phyloP scores from a whole-genome alignment of 2,113 vertebrate genomes.

The Boulengeromyrus knoepffleri region DNA sequence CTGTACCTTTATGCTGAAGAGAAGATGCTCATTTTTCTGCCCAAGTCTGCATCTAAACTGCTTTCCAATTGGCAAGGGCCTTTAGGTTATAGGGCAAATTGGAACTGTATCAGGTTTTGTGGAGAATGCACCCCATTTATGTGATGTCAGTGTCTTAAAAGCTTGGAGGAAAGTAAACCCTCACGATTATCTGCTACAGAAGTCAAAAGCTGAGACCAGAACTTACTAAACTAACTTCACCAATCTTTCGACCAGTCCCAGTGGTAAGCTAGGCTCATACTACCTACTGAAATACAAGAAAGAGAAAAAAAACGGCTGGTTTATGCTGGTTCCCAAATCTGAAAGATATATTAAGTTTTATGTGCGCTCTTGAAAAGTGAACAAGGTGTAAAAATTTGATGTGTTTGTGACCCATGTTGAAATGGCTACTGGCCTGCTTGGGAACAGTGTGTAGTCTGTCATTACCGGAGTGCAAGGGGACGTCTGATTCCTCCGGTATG shows the following conservation, averaged over 20 bases:
- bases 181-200: background rate
- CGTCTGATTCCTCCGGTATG: background rate
- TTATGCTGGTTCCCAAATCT: background rate
- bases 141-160: background rate
- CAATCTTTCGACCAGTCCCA: background rate
- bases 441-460: background rate
- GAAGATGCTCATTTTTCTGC: background rate
- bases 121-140: background rate
- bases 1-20: background rate
- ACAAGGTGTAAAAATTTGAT: background rate
- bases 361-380: background rate
- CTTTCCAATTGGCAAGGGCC: background rate
- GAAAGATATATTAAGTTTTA: background rate
- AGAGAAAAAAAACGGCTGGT: background rate
- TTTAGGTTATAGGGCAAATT: background rate
- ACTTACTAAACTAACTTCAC: background rate
- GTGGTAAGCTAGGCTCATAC: background rate
- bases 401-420: background rate
- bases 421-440: background rate
- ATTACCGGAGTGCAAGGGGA: background rate
- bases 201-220: background rate
- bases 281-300: background rate
- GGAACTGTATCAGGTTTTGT: background rate
- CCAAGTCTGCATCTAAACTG: background rate
- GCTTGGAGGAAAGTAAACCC: background rate